Base-by-base conservation (phyloP, 1,140 invertebrate species). In the Pogonus chalceus region DNA sequence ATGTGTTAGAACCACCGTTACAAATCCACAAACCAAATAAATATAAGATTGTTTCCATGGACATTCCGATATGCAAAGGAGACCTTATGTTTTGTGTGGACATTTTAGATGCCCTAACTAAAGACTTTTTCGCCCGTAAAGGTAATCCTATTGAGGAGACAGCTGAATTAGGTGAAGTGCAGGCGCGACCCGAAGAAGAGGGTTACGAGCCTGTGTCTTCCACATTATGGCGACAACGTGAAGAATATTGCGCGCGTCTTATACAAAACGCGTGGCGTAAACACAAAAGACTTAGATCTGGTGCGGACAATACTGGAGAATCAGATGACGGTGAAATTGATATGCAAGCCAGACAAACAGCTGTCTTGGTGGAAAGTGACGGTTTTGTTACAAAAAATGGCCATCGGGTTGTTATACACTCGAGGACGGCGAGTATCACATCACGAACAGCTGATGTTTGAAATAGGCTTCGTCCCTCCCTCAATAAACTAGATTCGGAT, bases 21-120 rank as follows among this genome's bases (percentile, higher is more conserved):
- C 90, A 96, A 74, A 94, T 98, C 61, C 92, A 95, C 69, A 97
- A 97, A 73, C 95, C 95, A 47, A 98, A 98, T 72, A 95, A 97
- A 77, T 97, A 96, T 75, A 96, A 96, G 80, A 93, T 98, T 66
- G 91, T 97, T 68, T 92, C 90, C 62, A 93, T 98, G 89, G 93
- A 98, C 73, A 97, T 98, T 69, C 90, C 94, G 49, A 98, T 98
- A 69, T 98, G 94, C 78, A 92, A 94, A 74, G 90, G 87, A 39
- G 94, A 98, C 74, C 80, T 89, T 73, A 92, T 96, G 81, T 96
- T 92, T 78, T 98, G 95, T 75, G 90, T 96, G 61, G 95, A 98
- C 76, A 96, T 98, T 64, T 79, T 98, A 63, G 94, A 98, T 74
- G 93, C 93, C 23, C 80, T 98, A 53, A 92, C 88, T 20, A 90